Percentiles rank a stretch among this genome's conserved stretches.
These are phyloP conservation scores for Rutilus rutilus DNA, from an alignment of 2,113 vertebrate species.

Conservation along the genomic window DNA sequence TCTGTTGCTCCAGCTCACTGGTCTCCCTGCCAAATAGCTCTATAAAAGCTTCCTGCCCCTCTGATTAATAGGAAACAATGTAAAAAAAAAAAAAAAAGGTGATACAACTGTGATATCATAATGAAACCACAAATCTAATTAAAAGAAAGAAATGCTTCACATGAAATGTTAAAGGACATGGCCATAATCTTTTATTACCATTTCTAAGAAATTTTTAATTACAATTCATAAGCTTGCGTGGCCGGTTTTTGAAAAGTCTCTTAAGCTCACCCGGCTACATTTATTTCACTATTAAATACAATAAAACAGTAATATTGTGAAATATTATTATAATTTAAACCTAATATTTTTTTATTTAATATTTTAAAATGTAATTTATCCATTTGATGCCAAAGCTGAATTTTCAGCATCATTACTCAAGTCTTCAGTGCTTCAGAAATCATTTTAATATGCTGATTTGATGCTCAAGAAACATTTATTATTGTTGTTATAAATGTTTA, in stretches of 20 bases:
- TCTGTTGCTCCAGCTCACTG: slow-evolving; percentile 73
- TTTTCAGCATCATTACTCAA: neutral
- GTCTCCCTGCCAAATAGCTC: slow-evolving; percentile 71
- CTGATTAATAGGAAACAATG: slow-evolving; percentile 62
- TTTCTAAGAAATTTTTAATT: neutral
- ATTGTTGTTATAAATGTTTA: neutral
- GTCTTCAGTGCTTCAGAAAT: neutral
- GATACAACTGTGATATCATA: neutral
- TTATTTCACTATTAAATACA: neutral
- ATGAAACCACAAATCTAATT: neutral
- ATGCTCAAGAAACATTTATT: neutral
- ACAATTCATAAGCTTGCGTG: neutral
- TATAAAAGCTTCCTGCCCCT: slow-evolving; percentile 77
- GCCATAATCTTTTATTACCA: neutral
- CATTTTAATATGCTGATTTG: neutral
- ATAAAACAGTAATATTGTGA: neutral
- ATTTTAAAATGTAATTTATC: neutral
- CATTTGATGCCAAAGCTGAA: neutral
- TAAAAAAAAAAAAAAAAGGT: neutral
- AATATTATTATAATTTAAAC: neutral
- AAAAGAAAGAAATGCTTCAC: neutral
- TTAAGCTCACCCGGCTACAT: neutral
- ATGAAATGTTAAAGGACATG: neutral
- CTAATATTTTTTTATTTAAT: neutral
- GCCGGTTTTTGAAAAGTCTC: neutral